Evolutionary conservation across 2,113 vertebrate genomes (phyloP).

Genomic region (Tamias sibiricus): DNA sequence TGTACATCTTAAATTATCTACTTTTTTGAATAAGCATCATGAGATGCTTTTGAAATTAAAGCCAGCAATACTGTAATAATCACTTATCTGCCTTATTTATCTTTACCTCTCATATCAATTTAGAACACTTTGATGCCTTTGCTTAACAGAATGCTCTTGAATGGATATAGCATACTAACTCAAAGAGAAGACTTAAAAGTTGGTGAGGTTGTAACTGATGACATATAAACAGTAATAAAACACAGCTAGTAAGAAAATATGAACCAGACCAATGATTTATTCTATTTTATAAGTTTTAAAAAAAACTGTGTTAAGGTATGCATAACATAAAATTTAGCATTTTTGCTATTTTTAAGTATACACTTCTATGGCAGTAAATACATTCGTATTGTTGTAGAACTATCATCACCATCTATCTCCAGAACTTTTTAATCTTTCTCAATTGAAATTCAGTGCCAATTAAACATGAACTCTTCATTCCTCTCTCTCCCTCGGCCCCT

Average conservation of each 20-base stretch:
- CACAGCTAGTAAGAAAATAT: not conserved
- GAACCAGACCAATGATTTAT: not conserved
- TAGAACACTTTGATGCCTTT: not conserved
- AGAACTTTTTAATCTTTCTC: not conserved
- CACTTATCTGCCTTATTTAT: conserved; percentile 10
- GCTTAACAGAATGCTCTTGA: conserved; percentile 48
- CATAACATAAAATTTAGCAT: not conserved
- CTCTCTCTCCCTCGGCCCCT: not conserved
- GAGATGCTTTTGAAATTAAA: conserved; percentile 46
- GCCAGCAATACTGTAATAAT: conserved; percentile 17
- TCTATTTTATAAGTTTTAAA: conserved; percentile 11
- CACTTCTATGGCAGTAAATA: not conserved
- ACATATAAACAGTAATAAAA: conserved; percentile 25
- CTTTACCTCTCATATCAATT: conserved; percentile 44
- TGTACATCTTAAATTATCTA: conserved; percentile 27
- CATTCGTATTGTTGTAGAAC: not conserved
- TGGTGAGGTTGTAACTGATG: not conserved
- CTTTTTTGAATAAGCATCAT: conserved; percentile 23
- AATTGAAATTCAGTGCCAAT: conserved; percentile 26
- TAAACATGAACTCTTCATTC: not conserved
- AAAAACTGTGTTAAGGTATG: conserved; percentile 36
- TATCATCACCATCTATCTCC: not conserved
- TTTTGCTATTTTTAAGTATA: not conserved
- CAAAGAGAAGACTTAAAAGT: conserved; percentile 24
- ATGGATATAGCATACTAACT: conserved; percentile 18